phyloP scores from a whole-genome alignment of 2,797 vertebrate species.

The Varecia variegata region DNA sequence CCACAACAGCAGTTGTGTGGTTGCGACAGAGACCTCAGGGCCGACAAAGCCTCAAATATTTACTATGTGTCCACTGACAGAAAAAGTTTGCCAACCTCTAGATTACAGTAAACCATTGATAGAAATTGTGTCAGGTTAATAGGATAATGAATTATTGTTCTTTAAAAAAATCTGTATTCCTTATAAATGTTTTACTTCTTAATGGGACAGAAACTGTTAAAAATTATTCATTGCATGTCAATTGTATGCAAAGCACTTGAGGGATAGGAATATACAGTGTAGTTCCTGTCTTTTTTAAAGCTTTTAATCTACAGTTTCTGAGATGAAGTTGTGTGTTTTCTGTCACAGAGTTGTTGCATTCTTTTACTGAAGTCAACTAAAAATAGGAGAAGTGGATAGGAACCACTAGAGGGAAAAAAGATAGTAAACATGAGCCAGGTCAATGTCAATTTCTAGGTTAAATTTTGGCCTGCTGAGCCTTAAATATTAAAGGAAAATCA shows the following conservation, averaged over 20 bases:
- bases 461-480: not conserved
- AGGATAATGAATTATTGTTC: not conserved
- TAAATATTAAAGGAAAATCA: constrained; percentile 5
- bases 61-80: not conserved
- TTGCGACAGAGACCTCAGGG: not conserved
- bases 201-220: not conserved
- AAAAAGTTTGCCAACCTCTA: not conserved
- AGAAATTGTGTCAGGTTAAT: not conserved
- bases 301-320: not conserved
- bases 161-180: not conserved
- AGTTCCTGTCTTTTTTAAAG: not conserved
- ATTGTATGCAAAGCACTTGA: not conserved
- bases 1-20: not conserved
- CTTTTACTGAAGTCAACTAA: not conserved
- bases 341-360: not conserved
- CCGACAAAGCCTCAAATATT: not conserved
- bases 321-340: not conserved
- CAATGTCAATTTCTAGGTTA: not conserved
- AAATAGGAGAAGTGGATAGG: not conserved
- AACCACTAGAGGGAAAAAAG: not conserved
- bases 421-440: not conserved
- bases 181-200: not conserved
- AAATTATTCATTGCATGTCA: not conserved
- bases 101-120: not conserved
- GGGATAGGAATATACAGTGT: not conserved